Evolutionary conservation across 2,888 invertebrate genomes (phyloP), one percentile per base, ranked within the genome.

Genomic region (Micropterix aruncella): DNA sequence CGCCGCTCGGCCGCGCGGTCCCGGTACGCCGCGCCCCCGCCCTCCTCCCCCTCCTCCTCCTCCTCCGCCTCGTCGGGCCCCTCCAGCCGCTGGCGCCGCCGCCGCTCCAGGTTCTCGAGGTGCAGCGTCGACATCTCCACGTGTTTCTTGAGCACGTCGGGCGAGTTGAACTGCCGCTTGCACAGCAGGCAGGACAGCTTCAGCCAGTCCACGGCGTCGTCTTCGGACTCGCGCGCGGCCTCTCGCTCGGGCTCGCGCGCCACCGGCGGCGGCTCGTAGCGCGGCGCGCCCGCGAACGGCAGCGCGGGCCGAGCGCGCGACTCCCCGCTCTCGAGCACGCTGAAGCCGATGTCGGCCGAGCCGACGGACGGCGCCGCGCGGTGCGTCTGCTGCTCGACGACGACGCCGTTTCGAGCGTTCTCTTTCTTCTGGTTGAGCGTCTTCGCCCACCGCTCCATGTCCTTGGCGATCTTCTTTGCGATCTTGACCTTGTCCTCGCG

Each of bases 1-100:
- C 99, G 68, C 27, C 99, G 74, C 57, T 99, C 99, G 54, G 95
- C 95, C 1, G 99, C 99, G 38, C 99, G 74, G 62, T 99, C 99
- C 46, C 97, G 75, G 60, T 99, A 99, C 0, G 68, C 63, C 7
- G 36, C 18, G n/a, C 3, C 15, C 18, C 16, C 12, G 49, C 65
- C 68, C 0, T 55, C 54, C 47, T 63, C 65, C 1, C 61, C 65
- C 14, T 59, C 44, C 2, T 62, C 45, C 3, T 66, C 66, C 50
- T 60, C 61, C 44, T n/a, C n/a, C n/a, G n/a, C n/a, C n/a, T n/a
- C n/a, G 41, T 27, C n/a, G 19, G 40, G n/a, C 12, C 19, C 5
- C 5, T 27, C 12, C 27, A 27, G 12, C 12, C 12, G 37, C 7
- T 65, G 62, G 49, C 68, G 73, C n/a, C 64, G 63, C 53, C 65